Base-by-base conservation (phyloP, 2,888 invertebrate genomes). In the Bellardia pandia region DNA sequence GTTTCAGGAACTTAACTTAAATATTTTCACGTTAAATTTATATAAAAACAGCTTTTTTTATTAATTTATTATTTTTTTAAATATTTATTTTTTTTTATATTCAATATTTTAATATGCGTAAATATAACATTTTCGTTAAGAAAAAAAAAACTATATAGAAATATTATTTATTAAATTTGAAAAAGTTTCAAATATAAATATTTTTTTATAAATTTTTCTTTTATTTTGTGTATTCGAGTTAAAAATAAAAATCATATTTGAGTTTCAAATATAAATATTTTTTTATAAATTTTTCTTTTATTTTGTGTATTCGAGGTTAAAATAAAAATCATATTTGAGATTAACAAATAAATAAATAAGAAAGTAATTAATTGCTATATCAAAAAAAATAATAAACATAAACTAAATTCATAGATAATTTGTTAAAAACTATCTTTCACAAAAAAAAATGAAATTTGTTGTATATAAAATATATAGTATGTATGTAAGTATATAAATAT, bases 41-140 rank as follows among this genome's bases (percentile, higher is more conserved):
- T 69, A 76, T 51, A 76, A 13, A 45, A 45, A 11, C 51, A 53
- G 5, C 14, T 51, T 51, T 51, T 23, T 75, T 66, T n/a, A 48
- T 51, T 37, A 37, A 5, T 37, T 37, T 37, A 13, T 30, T 13
- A 66, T 33, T 45, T 74, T 56, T 81, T 53, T 48, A 40, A 40
- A 40, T 78, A 66, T 69, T 42, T 69, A 80, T 77, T 37, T 42
- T 69, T 84, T 77, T 23, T 23, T 23, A 23, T 74, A 83, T 84
- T 72, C 45, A 66, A 66, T 78, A 68, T 42, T 80, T 77, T 45
- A 72, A 74, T 84, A 72, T 16, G 84, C 77, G 42, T 81, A 85
- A 81, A 79, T 79, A 53, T 74, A 85, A 81, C 80, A 85, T 81
- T 85, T 84, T 86, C 76, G 80, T 64, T 16, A 40, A 71, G 23